phyloP scores from a whole-genome alignment of 2,113 vertebrate genomes.

The Pomatorhinus ruficollis region DNA sequence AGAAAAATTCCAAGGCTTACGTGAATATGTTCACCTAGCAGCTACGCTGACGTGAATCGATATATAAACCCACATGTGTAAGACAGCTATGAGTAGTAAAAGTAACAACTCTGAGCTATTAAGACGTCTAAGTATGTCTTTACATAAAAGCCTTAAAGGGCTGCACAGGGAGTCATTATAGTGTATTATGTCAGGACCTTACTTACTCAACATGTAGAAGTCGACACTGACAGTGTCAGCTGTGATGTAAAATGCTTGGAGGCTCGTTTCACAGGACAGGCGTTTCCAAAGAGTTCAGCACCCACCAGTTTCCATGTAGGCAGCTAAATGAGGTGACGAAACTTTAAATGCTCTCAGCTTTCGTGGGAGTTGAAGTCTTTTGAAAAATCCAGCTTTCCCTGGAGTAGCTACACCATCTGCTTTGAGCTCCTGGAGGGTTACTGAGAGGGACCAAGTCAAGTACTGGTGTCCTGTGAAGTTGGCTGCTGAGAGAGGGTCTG shows the following conservation, averaged over 20 bases:
- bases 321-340: slow-evolving; percentile 61
- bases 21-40: neutral
- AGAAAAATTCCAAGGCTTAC: slow-evolving; percentile 44
- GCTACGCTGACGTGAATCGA: slow-evolving; percentile 9
- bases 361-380: neutral
- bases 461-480: neutral
- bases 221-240: slow-evolving; percentile 42
- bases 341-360: slow-evolving; percentile 31
- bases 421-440: neutral
- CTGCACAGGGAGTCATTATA: slow-evolving; percentile 60
- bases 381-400: neutral
- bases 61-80: slow-evolving; percentile 29
- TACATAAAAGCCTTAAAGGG: slow-evolving; percentile 53
- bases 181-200: slow-evolving; percentile 58
- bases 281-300: neutral
- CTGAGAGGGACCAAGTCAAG: neutral
- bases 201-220: slow-evolving; percentile 34
- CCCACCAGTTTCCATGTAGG: slow-evolving; percentile 19
- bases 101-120: slow-evolving; percentile 58
- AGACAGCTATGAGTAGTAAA: slow-evolving; percentile 50
- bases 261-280: neutral
- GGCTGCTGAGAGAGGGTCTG: neutral
- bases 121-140: slow-evolving; percentile 50
- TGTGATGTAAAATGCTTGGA: neutral
- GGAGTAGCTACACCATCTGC: neutral